Percentiles rank a stretch among this genome's conserved stretches.
These are phyloP conservation scores for Drosophila percnosoma DNA, from an alignment of 2,888 invertebrate genomes.

Conservation along the genomic window DNA sequence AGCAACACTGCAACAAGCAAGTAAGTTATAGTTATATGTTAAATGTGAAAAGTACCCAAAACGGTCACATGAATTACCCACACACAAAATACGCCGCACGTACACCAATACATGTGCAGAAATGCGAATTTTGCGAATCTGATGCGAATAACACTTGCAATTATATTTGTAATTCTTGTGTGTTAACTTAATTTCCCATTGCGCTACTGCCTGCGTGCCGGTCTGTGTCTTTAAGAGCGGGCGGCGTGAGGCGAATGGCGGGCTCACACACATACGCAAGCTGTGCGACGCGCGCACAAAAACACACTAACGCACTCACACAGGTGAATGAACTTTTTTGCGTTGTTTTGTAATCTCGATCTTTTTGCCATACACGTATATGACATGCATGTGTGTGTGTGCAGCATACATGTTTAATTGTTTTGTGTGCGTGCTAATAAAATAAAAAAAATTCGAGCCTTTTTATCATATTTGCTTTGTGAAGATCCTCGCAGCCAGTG, in stretches of 20 bases:
- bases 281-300: conserved; percentile 47
- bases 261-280: conserved; percentile 39
- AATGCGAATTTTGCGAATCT: conserved; percentile 63
- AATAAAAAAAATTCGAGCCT: conserved; percentile 17
- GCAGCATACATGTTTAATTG: conserved; percentile 51
- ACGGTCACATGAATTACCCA: neutral
- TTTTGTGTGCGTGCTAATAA: conserved; percentile 47
- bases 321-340: conserved; percentile 81
- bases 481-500: conserved; percentile 3
- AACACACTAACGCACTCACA: conserved; percentile 64
- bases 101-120: conserved; percentile 18
- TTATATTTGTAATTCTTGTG: conserved; percentile 32
- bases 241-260: conserved; percentile 63
- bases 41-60: neutral
- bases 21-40: conserved; percentile 29
- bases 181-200: conserved; percentile 35
- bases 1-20: conserved; percentile 14
- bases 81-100: conserved; percentile 5
- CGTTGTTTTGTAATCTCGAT: conserved; percentile 78
- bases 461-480: conserved; percentile 21
- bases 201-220: conserved; percentile 63
- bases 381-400: conserved; percentile 15
- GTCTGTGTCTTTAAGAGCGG: conserved; percentile 52
- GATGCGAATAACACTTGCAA: conserved; percentile 23
- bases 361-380: conserved; percentile 27